Base-by-base conservation (phyloP, 1,140 invertebrate species). In the Caerostris darwini region DNA sequence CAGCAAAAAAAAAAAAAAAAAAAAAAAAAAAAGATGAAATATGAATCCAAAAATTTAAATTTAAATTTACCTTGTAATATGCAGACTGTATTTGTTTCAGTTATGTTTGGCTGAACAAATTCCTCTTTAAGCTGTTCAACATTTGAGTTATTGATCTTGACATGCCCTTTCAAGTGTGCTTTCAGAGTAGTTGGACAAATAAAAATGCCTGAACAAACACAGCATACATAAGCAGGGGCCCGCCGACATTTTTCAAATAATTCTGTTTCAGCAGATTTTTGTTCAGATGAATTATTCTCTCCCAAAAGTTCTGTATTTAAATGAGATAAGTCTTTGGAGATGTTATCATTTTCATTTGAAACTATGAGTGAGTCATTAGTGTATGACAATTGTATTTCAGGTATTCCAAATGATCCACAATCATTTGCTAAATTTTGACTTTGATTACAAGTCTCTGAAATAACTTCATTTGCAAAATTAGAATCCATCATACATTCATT, bases 171-270 rank as follows among this genome's bases (percentile, higher is more conserved):
- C 67, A 96, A 93, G 94, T 96, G 96, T 10, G 95, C 95, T 69
- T 95, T 95, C 7, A 96, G 94, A 2, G 95, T 95, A 7, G 95
- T 90, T 2, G 96, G 95, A 93, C 96, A 96, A 3, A 96, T 94
- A 94, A 95, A 96, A 94, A 94, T 94, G 14, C 56, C n/a, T 8
- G 90, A 71, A 77, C 95, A 95, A 14, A 92, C 64, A 93, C 88
- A 95, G 71, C 95, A 96, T 54, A 94, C 95, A 92, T 95, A 96
- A 7, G 96, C 95, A 91, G 92, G 92, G 7, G 92, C 85, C 64
- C 69, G 50, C 1, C 19, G 83, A 96, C 95, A 53, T 95, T 88
- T 88, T 61, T 93, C 86, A 81, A 93, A 93, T 5, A 93, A 50
- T 34, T 93, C 81, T 7, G 59, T 93, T 57, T 93, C 92, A 5